phyloP scores from a whole-genome alignment of 2,888 invertebrate species.

The Netelia melanura region DNA sequence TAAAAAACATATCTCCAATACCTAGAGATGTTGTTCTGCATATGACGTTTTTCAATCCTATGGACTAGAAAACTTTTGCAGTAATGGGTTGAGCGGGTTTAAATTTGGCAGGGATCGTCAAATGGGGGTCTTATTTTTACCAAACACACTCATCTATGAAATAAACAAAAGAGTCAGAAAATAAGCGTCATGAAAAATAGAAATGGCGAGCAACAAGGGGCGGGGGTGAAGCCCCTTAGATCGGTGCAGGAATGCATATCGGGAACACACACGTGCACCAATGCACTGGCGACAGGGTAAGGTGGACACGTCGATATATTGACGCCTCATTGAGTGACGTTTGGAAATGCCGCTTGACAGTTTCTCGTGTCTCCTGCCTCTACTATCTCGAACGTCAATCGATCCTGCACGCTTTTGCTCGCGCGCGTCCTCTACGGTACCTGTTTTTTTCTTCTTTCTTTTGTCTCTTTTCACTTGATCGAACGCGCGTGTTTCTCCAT shows the following conservation, averaged over 20 bases:
- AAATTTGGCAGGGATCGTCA: no score
- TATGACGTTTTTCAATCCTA: no score
- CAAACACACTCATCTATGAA: neutral
- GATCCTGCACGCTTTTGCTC: constrained; percentile 36
- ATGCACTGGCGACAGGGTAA: constrained; percentile 16
- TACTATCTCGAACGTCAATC: constrained; percentile 68
- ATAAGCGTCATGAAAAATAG: neutral
- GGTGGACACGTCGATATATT: constrained; percentile 73
- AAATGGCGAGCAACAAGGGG: neutral
- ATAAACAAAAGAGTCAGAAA: neutral
- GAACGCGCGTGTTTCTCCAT: constrained; percentile 11
- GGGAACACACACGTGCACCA: neutral
- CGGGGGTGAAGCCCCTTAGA: neutral
- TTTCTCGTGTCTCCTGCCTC: constrained; percentile 73
- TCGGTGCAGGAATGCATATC: constrained; percentile 45
- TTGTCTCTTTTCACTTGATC: constrained; percentile 53
- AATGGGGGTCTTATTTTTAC: no score
- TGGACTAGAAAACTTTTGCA: no score
- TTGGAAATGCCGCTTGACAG: constrained; percentile 76
- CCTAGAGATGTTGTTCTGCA: no score
- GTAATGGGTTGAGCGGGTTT: no score
- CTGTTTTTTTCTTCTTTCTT: constrained; percentile 57
- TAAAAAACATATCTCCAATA: no score
- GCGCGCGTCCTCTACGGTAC: constrained; percentile 49
- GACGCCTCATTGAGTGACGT: constrained; percentile 77